phyloP scores from a whole-genome alignment of 2,113 vertebrate genomes.

The Heterochromis multidens region DNA sequence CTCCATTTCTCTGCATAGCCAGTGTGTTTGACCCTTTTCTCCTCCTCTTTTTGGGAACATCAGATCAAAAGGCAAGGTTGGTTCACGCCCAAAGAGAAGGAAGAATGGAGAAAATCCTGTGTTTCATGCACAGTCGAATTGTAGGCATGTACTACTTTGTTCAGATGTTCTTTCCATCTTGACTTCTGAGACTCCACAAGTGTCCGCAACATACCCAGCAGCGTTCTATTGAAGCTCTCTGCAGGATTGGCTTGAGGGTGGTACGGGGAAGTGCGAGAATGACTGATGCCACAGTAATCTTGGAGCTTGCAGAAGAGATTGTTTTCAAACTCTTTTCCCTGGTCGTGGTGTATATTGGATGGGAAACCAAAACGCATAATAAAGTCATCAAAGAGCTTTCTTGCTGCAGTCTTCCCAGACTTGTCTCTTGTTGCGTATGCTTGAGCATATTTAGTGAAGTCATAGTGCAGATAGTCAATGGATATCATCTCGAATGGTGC shows the following conservation, averaged over 20 bases:
- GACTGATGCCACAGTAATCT: background rate
- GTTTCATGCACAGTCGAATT: conserved; percentile 24
- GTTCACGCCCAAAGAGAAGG: conserved; percentile 26
- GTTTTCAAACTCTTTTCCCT: conserved; percentile 16
- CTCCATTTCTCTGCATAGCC: conserved; percentile 23
- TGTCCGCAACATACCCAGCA: background rate
- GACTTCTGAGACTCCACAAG: conserved; percentile 9
- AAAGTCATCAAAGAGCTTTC: conserved; percentile 19
- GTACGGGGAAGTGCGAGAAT: background rate
- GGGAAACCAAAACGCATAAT: conserved; percentile 12
- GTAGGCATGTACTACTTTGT: conserved; percentile 29
- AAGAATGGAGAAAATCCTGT: conserved; percentile 21
- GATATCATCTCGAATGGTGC: background rate
- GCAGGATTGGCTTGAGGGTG: conserved; percentile 4
- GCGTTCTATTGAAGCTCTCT: background rate
- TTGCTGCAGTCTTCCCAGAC: background rate
- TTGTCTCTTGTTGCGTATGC: background rate
- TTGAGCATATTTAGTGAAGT: background rate
- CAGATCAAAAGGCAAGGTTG: conserved; percentile 1
- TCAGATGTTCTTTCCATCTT: conserved; percentile 21
- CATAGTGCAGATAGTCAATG: no score
- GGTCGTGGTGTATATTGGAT: conserved; percentile 14
- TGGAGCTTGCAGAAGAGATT: conserved; percentile 8
- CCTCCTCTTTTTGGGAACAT: background rate
- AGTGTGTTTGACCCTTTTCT: background rate